A percentile compares a stretch with the other conserved stretches of the same genome.
phyloP scores from a whole-genome alignment of 2,797 vertebrate species.

The Hapalemur alaotrensis region DNA sequence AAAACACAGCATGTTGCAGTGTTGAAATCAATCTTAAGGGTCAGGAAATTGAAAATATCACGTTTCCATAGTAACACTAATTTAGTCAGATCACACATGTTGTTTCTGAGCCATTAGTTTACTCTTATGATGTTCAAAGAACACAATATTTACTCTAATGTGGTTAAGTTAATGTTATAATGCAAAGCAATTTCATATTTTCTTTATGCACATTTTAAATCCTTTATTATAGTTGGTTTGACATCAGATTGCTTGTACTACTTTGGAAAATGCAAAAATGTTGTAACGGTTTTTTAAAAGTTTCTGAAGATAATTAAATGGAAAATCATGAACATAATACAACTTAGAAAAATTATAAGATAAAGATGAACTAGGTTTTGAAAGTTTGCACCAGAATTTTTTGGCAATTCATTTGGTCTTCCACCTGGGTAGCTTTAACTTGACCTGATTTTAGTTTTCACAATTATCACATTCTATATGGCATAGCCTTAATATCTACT shows the following conservation, averaged over 20 bases:
- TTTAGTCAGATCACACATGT: slow-evolving; percentile 68
- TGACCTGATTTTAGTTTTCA: slow-evolving; percentile 21
- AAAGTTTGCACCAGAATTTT: slow-evolving; percentile 16
- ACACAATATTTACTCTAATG: slow-evolving; percentile 68
- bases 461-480: background rate
- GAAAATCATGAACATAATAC: slow-evolving; percentile 28
- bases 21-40: slow-evolving; percentile 62
- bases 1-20: slow-evolving; percentile 41
- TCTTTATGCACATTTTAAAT: slow-evolving; percentile 38
- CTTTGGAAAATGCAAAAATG: slow-evolving; percentile 50
- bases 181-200: slow-evolving; percentile 65
- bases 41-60: slow-evolving; percentile 72
- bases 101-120: slow-evolving; percentile 69
- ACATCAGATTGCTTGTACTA: slow-evolving; percentile 22
- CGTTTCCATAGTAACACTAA: slow-evolving; percentile 71
- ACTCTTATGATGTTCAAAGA: slow-evolving; percentile 58
- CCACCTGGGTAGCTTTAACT: background rate
- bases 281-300: background rate
- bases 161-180: slow-evolving; percentile 60
- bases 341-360: slow-evolving; percentile 38
- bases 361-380: slow-evolving; percentile 44
- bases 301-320: slow-evolving; percentile 34
- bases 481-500: background rate
- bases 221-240: slow-evolving; percentile 48
- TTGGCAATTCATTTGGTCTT: slow-evolving; percentile 19